Evolutionary conservation across 2,888 invertebrate genomes (phyloP).

Genomic region (Ernsta delagoae): DNA sequence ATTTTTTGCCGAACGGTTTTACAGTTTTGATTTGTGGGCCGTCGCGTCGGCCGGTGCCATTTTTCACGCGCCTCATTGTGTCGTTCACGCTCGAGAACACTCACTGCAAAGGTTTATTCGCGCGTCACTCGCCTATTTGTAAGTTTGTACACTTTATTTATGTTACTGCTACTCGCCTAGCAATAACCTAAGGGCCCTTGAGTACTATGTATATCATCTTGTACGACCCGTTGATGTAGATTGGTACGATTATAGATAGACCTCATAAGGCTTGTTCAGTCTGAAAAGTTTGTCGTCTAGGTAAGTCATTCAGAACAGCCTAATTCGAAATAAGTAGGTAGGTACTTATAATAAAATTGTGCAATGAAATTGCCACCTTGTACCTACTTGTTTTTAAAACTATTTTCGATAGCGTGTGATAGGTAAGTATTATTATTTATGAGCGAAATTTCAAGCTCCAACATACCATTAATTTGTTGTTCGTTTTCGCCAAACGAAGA

Average conservation of each 20-base stretch:
- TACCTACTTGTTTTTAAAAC: background rate
- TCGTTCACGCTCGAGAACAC: constrained; percentile 60
- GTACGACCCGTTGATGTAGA: too few species aligned
- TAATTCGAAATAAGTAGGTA: too few species aligned
- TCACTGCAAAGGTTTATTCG: constrained; percentile 56
- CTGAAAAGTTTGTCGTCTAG: too few species aligned
- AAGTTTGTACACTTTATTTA: constrained; percentile 47
- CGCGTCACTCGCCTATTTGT: constrained; percentile 59
- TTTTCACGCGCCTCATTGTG: constrained; percentile 75
- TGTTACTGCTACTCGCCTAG: background rate
- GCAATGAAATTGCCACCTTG: too few species aligned
- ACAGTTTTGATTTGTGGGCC: constrained; percentile 74
- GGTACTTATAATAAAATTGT: too few species aligned
- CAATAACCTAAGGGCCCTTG: background rate
- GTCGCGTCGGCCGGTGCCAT: constrained; percentile 62
- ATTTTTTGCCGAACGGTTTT: constrained; percentile 60
- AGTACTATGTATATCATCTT: background rate
- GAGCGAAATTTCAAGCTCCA: background rate
- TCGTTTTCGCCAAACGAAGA: constrained; percentile 6
- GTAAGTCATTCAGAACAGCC: too few species aligned
- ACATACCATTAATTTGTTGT: background rate
- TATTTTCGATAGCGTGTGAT: background rate
- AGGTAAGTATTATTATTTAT: background rate
- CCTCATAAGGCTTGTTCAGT: background rate
- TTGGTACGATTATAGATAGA: too few species aligned